Base-by-base conservation (phyloP, 2,797 vertebrate species). In the Octomys mimax region DNA sequence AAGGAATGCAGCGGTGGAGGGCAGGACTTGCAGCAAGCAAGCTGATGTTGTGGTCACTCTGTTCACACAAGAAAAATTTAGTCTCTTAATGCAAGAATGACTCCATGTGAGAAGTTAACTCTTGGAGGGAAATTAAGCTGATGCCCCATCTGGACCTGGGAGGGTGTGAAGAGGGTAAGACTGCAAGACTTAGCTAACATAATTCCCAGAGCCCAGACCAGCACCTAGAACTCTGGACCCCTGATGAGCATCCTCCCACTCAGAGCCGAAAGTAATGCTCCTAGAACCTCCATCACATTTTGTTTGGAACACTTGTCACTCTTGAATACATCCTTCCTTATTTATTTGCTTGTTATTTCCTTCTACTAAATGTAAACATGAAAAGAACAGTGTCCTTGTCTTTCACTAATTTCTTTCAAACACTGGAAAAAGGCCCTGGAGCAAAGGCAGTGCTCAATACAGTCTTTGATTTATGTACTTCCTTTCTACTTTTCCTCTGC, bases 321-420 rank as follows among this genome's bases (percentile, higher is more conserved):
- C 26, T 73, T 28, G 91, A 10, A 64, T 71, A 61, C 70, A 46
- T 49, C 84, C 59, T 62, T 70, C 24, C 59, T 62, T 70, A 24
- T 82, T 77, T 42, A 77, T 92, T 66, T 80, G 5, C 42, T 68
- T 77, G 36, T 84, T 62, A 61, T 79, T 80, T 84, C 33, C 4
- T 92, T 59, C 36, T 19, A 62, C 36, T 94, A 85, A 79, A 80
- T 49, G n/a, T 54, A 64, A 77, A 94, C 64, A 16, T 71, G 24
- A 71, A 91, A 49, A 6, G 1, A 86, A 82, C 1, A 70, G 8
- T 80, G 16, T 13, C 21, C 49, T 64, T 71, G 21, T 71, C 14
- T 70, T 28, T 66, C 33, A 70, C 11, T 28, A 33, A 3, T 75
- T 54, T 93, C 12, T 79, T 52, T 46, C 70, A 96, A 21, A 81